Base-by-base conservation (phyloP, 2,797 vertebrate species). In the Malacoraja senta region DNA sequence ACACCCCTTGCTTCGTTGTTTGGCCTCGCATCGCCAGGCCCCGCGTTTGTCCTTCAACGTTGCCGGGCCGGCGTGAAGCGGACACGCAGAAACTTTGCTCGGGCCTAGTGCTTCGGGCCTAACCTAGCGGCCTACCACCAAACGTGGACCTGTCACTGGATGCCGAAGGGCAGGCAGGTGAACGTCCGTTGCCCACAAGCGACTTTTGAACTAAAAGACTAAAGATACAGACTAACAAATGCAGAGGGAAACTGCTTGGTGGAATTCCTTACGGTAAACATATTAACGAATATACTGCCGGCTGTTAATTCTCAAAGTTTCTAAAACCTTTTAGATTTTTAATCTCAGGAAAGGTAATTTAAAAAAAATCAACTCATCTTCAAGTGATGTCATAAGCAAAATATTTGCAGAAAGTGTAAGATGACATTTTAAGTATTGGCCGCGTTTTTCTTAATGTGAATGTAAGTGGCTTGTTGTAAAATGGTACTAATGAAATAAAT, bases 11-110 rank as follows among this genome's bases (percentile, higher is more conserved):
- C 44, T 61, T 2, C 17, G 44, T 53, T 53, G 44, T 53, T 21
- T 74, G 71, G 71, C 71, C 71, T 74, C 17, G 71, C 71, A 74
- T 74, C 71, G 71, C 71, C 84, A 38, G 78, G 78, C 84, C 84
- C n/a, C 77, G 15, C n/a, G 29, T 88, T 83, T 88, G 19, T 63
- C 61, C 84, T 88, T 88, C 84, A 88, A 88, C 8, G 32, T 88
- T 53, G 84, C 84, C 84, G 84, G 84, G 84, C 61, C 84, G 58
- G 83, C 58, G 29, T 86, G 13, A 63, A 29, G 15, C 15, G 61
- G 83, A n/a, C 61, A 63, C 84, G 84, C n/a, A 88, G 15, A 32
- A 19, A 32, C 61, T 65, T 32, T 9, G 17, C 17, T 35, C 61
- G 9, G 84, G 84, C 84, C 61, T 68, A 32, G n/a, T 15, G 61